A percentile compares a stretch with the other conserved stretches of the same genome.
phyloP scores from a whole-genome alignment of 1,140 invertebrate species.

The Eumaeus atala region DNA sequence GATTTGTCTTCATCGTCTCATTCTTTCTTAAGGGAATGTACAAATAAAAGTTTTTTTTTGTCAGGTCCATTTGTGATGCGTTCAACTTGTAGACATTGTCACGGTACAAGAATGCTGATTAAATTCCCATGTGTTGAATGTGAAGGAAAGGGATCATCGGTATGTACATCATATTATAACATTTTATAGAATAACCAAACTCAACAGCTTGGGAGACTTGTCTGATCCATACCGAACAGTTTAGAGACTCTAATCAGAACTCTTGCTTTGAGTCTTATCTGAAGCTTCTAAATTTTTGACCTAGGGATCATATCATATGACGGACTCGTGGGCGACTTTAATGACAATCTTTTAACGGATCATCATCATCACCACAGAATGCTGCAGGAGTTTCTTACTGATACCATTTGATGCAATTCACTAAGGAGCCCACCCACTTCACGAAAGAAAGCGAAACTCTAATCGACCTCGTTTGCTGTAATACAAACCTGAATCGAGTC shows the following conservation, averaged over 20 bases:
- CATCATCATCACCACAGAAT: too few species aligned
- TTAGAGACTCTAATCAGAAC: too few species aligned
- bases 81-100: constrained; percentile 94
- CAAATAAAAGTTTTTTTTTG: constrained; percentile 26
- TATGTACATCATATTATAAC: constrained; percentile 43
- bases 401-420: too few species aligned
- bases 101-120: constrained; percentile 90
- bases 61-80: constrained; percentile 97
- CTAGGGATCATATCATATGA: not conserved
- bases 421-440: too few species aligned
- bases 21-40: not conserved
- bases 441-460: too few species aligned
- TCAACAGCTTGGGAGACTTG: not conserved
- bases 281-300: not conserved
- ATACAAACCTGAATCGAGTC: too few species aligned
- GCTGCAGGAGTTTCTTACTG: too few species aligned
- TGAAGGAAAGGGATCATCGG: constrained; percentile 92
- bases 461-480: too few species aligned
- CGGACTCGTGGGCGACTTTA: too few species aligned
- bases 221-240: too few species aligned
- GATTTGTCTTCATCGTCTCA: not conserved
- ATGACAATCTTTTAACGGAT: too few species aligned
- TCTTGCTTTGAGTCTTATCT: not conserved
- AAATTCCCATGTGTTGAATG: constrained; percentile 95
- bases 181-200: not conserved